Base-by-base conservation (phyloP, 1,140 invertebrate species). In the Drosophila lacteicornis region DNA sequence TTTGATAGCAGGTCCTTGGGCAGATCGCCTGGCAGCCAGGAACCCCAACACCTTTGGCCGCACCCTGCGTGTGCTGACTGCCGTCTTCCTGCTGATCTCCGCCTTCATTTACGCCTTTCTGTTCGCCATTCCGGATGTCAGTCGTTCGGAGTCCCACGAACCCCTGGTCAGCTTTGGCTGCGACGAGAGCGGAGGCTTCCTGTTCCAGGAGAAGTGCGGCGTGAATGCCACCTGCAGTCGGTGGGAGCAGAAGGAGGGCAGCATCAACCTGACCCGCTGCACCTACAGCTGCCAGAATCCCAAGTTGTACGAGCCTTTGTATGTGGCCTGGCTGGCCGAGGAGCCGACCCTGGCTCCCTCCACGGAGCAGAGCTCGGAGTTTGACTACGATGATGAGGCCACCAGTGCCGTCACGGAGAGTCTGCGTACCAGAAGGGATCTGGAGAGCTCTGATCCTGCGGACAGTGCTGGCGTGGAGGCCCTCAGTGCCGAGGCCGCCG, bases 141-240 rank as follows among this genome's bases (percentile, higher is more conserved):
- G 94, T 55, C 80, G 93, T 93, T 80, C 92, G 0, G 91, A 94
- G 80, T 94, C 94, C 13, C 93, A 94, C 15, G 93, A 93, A 50
- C 95, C 95, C 7, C 91, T 94, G 6, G 94, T 96, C 0, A 94
- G 94, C 78, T 96, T 97, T 80, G 94, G 94, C 62, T 96, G 96
- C 87, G 94, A 96, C 80, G 91, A 92, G 30, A 91, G 94, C 15
- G 95, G 95, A 3, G 96, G 95, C 2, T 94, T 94, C 42, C 93
- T 97, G 13, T 94, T 95, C 80, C 96, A 96, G 91, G 95, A 96
- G 79, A 94, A 95, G 25, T 96, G 96, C 82, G 93, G 93, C 9
- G 94, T 94, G 45, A 94, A 94, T 55, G 93, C 94, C 77, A 94
- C 93, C 5, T 96, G 96, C 83, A 94, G 95, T 69, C 92, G 94